These are phyloP conservation scores for Heteromormyrus szaboi DNA, from an alignment of 2,797 vertebrate species.

Conservation along the genomic window DNA sequence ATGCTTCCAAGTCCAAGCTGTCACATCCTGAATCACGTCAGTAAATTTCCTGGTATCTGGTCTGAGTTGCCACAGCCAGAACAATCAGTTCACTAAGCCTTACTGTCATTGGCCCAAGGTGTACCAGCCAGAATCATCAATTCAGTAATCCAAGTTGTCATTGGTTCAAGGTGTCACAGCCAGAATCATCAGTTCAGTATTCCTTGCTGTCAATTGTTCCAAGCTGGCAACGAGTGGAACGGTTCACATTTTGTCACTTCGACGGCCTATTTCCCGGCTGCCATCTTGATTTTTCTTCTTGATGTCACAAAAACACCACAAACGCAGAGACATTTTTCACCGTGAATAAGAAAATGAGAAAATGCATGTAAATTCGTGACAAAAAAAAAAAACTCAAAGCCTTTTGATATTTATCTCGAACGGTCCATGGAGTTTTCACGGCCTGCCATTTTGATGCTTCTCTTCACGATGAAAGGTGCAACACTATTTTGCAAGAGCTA, in stretches of 20 bases:
- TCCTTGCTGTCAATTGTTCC: conserved; percentile 13
- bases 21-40: background rate
- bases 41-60: background rate
- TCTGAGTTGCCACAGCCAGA: conserved; percentile 35
- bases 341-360: conserved; percentile 45
- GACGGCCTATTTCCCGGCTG: conserved; percentile 4
- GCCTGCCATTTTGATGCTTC: conserved; percentile 41
- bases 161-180: background rate
- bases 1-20: background rate
- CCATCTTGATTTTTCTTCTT: conserved; percentile 25
- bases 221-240: background rate
- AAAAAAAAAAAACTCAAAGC: conserved; percentile 38
- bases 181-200: background rate
- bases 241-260: background rate
- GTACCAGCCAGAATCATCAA: background rate
- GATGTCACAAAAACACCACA: conserved; percentile 16
- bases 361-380: conserved; percentile 41
- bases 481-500: conserved; percentile 14
- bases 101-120: conserved; percentile 37
- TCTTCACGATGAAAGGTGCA: conserved; percentile 25
- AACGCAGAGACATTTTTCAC: conserved; percentile 28
- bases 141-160: background rate
- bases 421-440: conserved; percentile 34
- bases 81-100: conserved; percentile 30
- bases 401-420: conserved; percentile 41